A percentile compares a stretch with the other conserved stretches of the same genome.
Evolutionary conservation across 1,140 invertebrate species (phyloP).

Genomic region (Drosophila arawakana): DNA sequence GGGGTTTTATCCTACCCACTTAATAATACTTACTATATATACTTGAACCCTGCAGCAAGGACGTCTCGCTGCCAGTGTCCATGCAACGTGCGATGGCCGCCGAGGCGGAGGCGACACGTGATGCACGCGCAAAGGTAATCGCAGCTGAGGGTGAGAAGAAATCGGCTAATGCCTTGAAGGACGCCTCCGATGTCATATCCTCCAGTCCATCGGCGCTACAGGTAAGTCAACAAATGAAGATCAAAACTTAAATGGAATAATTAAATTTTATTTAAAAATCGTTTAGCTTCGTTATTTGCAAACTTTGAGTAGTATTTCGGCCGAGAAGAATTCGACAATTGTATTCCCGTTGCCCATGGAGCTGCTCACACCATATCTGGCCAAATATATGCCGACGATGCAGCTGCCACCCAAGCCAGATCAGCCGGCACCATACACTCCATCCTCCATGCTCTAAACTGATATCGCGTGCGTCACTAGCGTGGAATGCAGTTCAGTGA

Average conservation of each 20-base stretch:
- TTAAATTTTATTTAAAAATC: neutral
- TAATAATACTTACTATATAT: neutral
- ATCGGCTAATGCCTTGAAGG: conserved; percentile 93
- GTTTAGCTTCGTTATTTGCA: conserved; percentile 82
- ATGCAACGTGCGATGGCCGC: conserved; percentile 95
- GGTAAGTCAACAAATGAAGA: conserved; percentile 33
- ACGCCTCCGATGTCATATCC: conserved; percentile 95
- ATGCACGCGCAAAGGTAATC: conserved; percentile 91
- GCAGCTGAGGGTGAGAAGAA: conserved; percentile 94
- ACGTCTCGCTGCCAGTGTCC: conserved; percentile 93
- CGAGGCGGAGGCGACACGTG: conserved; percentile 92
- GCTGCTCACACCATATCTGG: conserved; percentile 85
- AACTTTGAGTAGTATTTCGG: conserved; percentile 94
- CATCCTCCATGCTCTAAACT: conserved; percentile 18
- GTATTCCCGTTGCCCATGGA: conserved; percentile 96
- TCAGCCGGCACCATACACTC: conserved; percentile 5
- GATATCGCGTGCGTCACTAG: no score
- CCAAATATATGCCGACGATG: conserved; percentile 64
- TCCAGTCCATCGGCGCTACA: conserved; percentile 92
- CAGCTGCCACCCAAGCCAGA: conserved; percentile 30
- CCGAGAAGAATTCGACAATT: conserved; percentile 97
- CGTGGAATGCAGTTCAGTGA: no score
- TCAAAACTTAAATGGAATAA: no score
- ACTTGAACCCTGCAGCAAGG: conserved; percentile 88
- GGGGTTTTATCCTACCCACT: no score